A percentile compares a stretch with the other conserved stretches of the same genome.
Conservation (phyloP, 1,140 invertebrate genomes). For the Holotrichia oblita region DNA sequence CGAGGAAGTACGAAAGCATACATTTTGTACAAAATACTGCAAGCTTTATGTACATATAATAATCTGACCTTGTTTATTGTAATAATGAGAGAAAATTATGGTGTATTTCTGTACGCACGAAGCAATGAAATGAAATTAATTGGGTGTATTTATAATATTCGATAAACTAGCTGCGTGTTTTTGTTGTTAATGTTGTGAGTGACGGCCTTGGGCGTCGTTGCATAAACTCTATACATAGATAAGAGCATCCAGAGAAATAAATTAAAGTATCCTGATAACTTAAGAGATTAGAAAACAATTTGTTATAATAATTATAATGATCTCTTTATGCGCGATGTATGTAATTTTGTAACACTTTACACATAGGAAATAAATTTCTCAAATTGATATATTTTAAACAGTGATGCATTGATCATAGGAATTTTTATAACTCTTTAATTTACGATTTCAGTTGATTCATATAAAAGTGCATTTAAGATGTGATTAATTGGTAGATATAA, state of each 20-base stretch:
- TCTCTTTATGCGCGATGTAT: background rate
- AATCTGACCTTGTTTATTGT: background rate
- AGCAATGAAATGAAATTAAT: constrained; percentile 14
- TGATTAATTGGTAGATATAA: constrained; percentile 3
- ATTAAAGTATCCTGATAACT: constrained; percentile 2
- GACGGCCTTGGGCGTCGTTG: constrained; percentile 5
- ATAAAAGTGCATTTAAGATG: background rate
- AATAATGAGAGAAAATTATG: background rate
- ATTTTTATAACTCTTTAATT: background rate
- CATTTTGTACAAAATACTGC: no score
- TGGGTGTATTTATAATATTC: background rate
- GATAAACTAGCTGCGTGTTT: background rate
- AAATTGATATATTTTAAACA: background rate
- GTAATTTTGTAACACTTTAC: constrained; percentile 18
- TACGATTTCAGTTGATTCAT: background rate
- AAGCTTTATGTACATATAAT: background rate
- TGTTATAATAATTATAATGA: constrained; percentile 14
- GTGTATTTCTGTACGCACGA: background rate
- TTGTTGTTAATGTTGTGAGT: background rate
- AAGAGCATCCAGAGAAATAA: background rate
- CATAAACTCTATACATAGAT: background rate
- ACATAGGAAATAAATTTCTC: background rate
- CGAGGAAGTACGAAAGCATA: no score
- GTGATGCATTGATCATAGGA: background rate
- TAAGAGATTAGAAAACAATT: constrained; percentile 15